Evolutionary conservation across 2,797 vertebrate genomes (phyloP), one percentile per base, ranked within the genome.

Genomic region (Acrossocheilus wenchowensis): DNA sequence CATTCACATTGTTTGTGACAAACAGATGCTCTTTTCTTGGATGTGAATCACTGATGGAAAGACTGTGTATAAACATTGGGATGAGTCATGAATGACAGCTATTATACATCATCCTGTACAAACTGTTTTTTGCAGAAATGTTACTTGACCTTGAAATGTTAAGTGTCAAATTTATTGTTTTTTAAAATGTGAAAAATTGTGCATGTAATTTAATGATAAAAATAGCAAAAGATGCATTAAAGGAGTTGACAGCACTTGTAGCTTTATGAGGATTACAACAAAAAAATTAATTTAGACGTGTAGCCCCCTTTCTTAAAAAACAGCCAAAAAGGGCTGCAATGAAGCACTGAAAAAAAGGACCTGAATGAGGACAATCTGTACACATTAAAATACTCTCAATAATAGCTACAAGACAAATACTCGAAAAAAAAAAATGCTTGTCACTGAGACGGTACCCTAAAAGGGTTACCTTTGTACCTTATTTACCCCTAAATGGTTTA

Each of bases 21-120:
- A 86, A 78, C 72, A 83, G 80, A 26, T 83, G 71, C 82, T 73
- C 30, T 77, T 81, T 73, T 41, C 68, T 81, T 64, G 12, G 43
- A 73, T 74, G 39, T 74, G 43, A 82, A 72, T 68, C 66, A 88
- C 43, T 2, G 43, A 21, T 62, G 75, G 19, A 79, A 75, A 62
- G 36, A 34, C n/a, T 36, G 54, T 64, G 41, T 39, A 73, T 79
- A 73, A 86, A 85, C 83, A 71, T 2, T 48, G n/a, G 50, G 52
- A 57, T 84, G 66, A 79, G 50, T 79, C 83, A 85, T 14, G 17
- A 45, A 23, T 60, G 75, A 34, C 12, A 79, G 48, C 39, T 60
- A 71, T 45, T 34, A 34, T 23, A 45, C 34, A 48, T 85, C 48
- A 34, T 68, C n/a, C 14, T 30, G 15, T 78, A 11, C n/a, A 85